Conservation (phyloP, 1,140 invertebrate species). For the Brachionus plicatilis region DNA sequence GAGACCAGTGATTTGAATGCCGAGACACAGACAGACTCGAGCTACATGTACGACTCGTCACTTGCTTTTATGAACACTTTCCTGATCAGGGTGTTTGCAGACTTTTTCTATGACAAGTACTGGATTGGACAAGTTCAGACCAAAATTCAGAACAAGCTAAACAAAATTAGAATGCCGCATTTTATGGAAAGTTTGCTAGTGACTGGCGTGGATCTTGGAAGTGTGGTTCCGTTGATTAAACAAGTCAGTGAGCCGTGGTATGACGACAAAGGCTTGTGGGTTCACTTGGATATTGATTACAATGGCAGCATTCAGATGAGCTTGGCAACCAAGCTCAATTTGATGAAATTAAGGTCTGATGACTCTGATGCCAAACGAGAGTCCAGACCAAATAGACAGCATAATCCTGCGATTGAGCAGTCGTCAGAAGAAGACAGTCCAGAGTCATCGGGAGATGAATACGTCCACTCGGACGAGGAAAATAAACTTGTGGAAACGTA, state of each 20-base stretch:
- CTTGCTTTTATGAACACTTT: constrained; percentile 69
- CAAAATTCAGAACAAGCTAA: constrained; percentile 77
- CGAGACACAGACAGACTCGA: constrained; percentile 45
- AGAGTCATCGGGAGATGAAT: constrained; percentile 80
- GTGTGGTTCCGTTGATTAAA: constrained; percentile 69
- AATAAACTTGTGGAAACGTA: constrained; percentile 43
- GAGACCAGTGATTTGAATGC: constrained; percentile 32
- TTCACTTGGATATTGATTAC: constrained; percentile 83
- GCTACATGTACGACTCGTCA: constrained; percentile 42
- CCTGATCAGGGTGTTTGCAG: constrained; percentile 69
- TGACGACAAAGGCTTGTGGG: constrained; percentile 82
- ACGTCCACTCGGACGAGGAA: constrained; percentile 50
- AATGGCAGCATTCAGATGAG: constrained; percentile 79
- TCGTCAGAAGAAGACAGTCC: constrained; percentile 80
- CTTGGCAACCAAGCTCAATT: constrained; percentile 83
- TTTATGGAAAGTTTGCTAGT: constrained; percentile 78
- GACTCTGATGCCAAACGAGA: neutral
- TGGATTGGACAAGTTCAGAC: constrained; percentile 62
- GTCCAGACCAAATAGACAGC: neutral
- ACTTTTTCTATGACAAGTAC: constrained; percentile 66
- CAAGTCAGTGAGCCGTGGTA: constrained; percentile 67
- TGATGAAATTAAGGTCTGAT: constrained; percentile 70
- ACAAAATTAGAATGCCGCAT: constrained; percentile 76
- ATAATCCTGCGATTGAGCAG: constrained; percentile 49
- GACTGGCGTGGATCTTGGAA: constrained; percentile 70